These are phyloP conservation scores for Heliconius aoede DNA, from an alignment of 2,888 invertebrate species.

Conservation along the genomic window DNA sequence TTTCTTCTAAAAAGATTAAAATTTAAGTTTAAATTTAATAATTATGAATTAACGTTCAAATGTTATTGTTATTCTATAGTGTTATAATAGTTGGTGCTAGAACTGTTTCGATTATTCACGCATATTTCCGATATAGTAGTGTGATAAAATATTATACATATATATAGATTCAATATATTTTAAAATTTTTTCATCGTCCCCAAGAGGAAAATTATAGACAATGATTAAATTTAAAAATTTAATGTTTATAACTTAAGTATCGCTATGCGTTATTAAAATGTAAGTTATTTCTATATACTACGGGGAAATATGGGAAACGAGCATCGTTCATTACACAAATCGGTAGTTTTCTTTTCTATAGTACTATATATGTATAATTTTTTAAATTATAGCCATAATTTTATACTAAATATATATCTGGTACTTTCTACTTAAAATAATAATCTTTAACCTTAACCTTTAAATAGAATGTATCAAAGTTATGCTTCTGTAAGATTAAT, in stretches of 20 bases:
- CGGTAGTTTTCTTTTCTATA: background rate
- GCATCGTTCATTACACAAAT: background rate
- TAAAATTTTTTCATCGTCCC: background rate
- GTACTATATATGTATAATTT: no score
- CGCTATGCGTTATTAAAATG: background rate
- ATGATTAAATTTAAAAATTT: background rate
- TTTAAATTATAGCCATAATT: background rate
- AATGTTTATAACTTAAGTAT: background rate
- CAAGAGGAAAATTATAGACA: background rate
- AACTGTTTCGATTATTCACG: background rate
- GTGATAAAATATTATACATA: background rate
- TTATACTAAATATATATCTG: background rate
- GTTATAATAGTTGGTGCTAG: background rate
- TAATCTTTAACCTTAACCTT: slow-evolving; percentile 16
- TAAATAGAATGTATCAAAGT: slow-evolving; percentile 9
- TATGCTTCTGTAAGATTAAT: no score
- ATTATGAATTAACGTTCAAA: background rate
- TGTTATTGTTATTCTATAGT: background rate
- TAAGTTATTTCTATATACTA: no score
- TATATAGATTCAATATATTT: background rate
- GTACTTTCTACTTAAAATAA: slow-evolving; percentile 3
- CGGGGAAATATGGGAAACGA: background rate
- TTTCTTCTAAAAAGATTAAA: background rate
- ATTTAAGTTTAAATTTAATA: background rate
- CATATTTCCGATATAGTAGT: slow-evolving; percentile 3